These are phyloP conservation scores for Prosopocoilus inquinatus DNA, from an alignment of 2,888 invertebrate species.

Conservation along the genomic window DNA sequence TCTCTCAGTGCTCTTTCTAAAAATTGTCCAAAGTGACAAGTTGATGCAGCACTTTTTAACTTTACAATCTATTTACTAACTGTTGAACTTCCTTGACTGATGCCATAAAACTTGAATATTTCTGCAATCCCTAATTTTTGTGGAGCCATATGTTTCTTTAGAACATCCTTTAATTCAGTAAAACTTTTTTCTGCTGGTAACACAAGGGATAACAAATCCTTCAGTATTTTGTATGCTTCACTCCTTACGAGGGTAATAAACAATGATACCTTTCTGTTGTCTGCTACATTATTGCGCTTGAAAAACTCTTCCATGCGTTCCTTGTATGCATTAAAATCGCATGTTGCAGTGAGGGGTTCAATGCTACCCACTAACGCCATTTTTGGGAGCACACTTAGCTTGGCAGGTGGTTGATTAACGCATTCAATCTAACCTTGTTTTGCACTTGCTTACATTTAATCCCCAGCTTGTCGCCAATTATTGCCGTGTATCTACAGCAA, in stretches of 20 bases:
- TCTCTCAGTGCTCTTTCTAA: slow-evolving; percentile 23
- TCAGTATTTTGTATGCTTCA: slow-evolving; percentile 27
- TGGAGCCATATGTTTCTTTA: slow-evolving; percentile 24
- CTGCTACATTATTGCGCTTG: slow-evolving; percentile 24
- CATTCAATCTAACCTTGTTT: too few species aligned
- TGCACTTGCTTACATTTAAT: too few species aligned
- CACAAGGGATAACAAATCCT: slow-evolving; percentile 23
- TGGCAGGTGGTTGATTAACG: too few species aligned
- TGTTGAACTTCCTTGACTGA: slow-evolving; percentile 24
- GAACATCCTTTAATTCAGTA: slow-evolving; percentile 19
- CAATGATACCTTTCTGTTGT: slow-evolving; percentile 25
- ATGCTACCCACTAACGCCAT: too few species aligned
- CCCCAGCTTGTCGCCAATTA: too few species aligned
- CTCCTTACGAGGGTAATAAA: slow-evolving; percentile 30
- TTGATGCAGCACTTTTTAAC: slow-evolving; percentile 28
- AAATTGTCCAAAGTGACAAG: slow-evolving; percentile 31
- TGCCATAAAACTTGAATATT: slow-evolving; percentile 31
- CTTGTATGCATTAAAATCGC: too few species aligned
- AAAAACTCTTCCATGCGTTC: slow-evolving; percentile 31
- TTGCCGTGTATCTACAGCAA: too few species aligned
- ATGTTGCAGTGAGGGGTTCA: too few species aligned
- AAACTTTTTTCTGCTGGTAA: slow-evolving; percentile 21
- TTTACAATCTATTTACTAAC: slow-evolving; percentile 22
- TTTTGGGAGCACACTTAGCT: too few species aligned
- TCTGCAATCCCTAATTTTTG: slow-evolving; percentile 30